These are phyloP conservation scores for Phylloscopus trochilus DNA, from an alignment of 2,113 vertebrate genomes.

Conservation along the genomic window DNA sequence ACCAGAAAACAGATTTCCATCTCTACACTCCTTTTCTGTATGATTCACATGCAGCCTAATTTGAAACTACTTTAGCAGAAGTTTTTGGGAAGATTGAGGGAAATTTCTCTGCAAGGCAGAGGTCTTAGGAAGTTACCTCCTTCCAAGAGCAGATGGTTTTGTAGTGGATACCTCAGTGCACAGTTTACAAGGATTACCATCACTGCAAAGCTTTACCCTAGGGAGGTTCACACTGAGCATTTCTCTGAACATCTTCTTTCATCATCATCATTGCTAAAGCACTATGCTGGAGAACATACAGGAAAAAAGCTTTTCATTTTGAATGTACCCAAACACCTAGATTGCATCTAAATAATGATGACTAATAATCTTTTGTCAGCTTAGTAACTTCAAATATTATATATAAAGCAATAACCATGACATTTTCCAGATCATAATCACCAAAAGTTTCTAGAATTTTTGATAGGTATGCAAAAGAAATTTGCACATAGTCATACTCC, in stretches of 20 bases:
- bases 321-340: background rate
- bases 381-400: background rate
- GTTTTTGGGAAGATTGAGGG: background rate
- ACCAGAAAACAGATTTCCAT: background rate
- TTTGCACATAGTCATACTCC: background rate
- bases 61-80: background rate
- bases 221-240: background rate
- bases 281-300: background rate
- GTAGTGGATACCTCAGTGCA: background rate
- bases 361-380: background rate
- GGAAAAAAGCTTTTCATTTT: background rate
- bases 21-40: rapidly evolving
- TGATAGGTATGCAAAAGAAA: background rate
- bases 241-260: background rate
- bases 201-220: background rate
- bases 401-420: background rate
- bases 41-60: background rate
- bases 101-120: background rate
- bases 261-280: background rate
- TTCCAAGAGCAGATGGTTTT: background rate
- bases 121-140: background rate
- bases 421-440: background rate
- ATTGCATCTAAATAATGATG: background rate
- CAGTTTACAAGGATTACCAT: background rate
- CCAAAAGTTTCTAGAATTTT: background rate